phyloP scores from a whole-genome alignment of 2,797 vertebrate genomes.

The Eleutherodactylus coqui region DNA sequence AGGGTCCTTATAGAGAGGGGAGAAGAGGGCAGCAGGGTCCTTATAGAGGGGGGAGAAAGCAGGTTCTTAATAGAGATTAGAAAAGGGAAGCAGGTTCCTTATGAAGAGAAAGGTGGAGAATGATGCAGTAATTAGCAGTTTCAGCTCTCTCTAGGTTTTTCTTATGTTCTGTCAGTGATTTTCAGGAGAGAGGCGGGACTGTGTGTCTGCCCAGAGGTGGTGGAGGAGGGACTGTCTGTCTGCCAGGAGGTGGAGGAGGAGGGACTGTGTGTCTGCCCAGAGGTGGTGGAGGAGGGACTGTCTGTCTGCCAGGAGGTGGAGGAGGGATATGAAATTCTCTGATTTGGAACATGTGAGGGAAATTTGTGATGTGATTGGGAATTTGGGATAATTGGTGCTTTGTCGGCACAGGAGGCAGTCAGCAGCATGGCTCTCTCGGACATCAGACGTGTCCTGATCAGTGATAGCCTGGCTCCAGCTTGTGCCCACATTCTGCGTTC shows the following conservation, averaged over 20 bases:
- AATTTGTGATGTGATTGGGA: neutral
- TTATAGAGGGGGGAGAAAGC: too few relatives aligned
- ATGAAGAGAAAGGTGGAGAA: too few relatives aligned
- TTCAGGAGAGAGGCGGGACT: neutral
- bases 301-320: neutral
- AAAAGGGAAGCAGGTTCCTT: too few relatives aligned
- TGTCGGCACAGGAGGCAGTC: neutral
- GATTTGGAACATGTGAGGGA: conserved; percentile 25
- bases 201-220: too few relatives aligned
- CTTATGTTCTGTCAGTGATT: too few relatives aligned
- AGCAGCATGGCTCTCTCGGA: conserved; percentile 51
- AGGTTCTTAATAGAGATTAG: too few relatives aligned
- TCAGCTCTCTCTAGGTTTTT: too few relatives aligned
- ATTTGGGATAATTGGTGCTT: neutral
- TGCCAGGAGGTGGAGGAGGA: neutral
- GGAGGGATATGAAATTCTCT: neutral
- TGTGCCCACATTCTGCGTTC: conserved; percentile 41
- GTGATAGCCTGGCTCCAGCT: conserved; percentile 47
- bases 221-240: neutral
- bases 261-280: neutral
- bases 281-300: neutral
- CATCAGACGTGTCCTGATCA: conserved; percentile 45
- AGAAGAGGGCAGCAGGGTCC: too few relatives aligned
- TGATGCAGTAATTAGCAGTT: too few relatives aligned
- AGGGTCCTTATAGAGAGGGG: too few relatives aligned